Evolutionary conservation across 2,113 vertebrate species (phyloP).

Genomic region (Catharus bicknelli): DNA sequence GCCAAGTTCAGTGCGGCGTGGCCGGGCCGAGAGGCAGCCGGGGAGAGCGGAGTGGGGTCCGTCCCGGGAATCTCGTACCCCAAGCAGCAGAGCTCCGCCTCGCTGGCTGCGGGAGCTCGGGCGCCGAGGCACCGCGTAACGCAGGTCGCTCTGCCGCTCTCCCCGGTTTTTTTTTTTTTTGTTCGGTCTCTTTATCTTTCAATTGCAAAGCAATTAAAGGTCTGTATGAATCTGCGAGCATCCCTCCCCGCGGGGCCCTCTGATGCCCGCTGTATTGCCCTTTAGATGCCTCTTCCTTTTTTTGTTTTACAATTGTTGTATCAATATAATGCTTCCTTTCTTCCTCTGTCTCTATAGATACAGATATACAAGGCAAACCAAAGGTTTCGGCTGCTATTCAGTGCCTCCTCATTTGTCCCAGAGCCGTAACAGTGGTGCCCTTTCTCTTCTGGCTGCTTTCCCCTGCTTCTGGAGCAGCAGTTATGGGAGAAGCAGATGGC

Average conservation of each 20-base stretch:
- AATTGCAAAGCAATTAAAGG: conserved; percentile 80
- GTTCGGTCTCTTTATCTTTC: conserved; percentile 69
- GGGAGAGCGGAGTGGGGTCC: accelerated
- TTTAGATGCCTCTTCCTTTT: conserved; percentile 79
- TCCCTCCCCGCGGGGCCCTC: conserved; percentile 67
- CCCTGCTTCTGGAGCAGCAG: conserved; percentile 77
- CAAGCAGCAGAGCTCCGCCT: neutral
- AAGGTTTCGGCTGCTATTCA: conserved; percentile 77
- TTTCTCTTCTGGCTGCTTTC: conserved; percentile 75
- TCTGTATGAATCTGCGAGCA: conserved; percentile 75
- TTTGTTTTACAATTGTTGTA: conserved; percentile 81
- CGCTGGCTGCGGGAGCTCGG: neutral
- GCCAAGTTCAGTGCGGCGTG: neutral
- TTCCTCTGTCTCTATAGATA: conserved; percentile 84
- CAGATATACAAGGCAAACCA: conserved; percentile 78
- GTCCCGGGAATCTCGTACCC: too few species aligned
- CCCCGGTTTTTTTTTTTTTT: conserved; percentile 3
- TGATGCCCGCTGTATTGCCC: conserved; percentile 76
- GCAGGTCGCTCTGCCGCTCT: conserved; percentile 42
- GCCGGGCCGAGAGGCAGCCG: neutral
- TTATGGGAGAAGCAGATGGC: conserved; percentile 88
- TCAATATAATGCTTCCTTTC: conserved; percentile 82
- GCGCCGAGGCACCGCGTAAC: neutral
- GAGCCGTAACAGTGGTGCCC: conserved; percentile 76
- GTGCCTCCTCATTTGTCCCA: conserved; percentile 78